phyloP scores from a whole-genome alignment of 1,140 invertebrate genomes.

The Condylostylus longicornis region DNA sequence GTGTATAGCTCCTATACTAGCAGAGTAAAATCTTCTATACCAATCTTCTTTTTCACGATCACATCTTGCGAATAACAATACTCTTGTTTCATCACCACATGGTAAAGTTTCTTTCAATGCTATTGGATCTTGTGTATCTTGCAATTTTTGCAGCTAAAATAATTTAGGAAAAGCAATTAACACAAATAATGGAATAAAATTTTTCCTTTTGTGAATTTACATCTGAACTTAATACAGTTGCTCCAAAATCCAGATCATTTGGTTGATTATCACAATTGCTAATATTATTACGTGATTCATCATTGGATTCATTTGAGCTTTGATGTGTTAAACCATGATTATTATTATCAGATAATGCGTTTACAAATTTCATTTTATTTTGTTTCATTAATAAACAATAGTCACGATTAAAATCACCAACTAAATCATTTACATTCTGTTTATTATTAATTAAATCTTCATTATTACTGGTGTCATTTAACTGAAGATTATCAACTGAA shows the following conservation, averaged over 20 bases:
- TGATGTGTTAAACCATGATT: slow-evolving; percentile 4
- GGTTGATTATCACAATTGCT: slow-evolving; percentile 8
- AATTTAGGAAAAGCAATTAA: slow-evolving; percentile 1
- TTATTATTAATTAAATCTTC: neutral
- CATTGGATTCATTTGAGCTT: slow-evolving; percentile 23
- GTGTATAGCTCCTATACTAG: slow-evolving; percentile 20
- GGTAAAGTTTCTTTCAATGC: slow-evolving; percentile 19
- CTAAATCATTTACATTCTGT: neutral
- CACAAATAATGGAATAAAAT: neutral
- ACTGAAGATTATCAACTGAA: neutral
- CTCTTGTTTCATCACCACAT: slow-evolving; percentile 27
- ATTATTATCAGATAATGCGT: neutral
- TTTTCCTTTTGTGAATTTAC: slow-evolving; percentile 7
- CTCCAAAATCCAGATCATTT: slow-evolving; percentile 19
- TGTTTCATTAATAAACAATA: no score
- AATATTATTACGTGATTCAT: slow-evolving; percentile 3
- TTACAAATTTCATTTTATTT: neutral
- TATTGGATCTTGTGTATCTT: slow-evolving; percentile 20
- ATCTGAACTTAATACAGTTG: slow-evolving; percentile 20
- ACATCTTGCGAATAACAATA: slow-evolving; percentile 63
- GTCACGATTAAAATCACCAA: no score
- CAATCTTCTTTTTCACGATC: slow-evolving; percentile 82
- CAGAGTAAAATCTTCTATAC: slow-evolving; percentile 34
- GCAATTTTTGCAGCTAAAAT: slow-evolving; percentile 18
- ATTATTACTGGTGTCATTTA: neutral